These are phyloP conservation scores for Dipus sagitta DNA, from an alignment of 2,797 vertebrate genomes.

Conservation along the genomic window DNA sequence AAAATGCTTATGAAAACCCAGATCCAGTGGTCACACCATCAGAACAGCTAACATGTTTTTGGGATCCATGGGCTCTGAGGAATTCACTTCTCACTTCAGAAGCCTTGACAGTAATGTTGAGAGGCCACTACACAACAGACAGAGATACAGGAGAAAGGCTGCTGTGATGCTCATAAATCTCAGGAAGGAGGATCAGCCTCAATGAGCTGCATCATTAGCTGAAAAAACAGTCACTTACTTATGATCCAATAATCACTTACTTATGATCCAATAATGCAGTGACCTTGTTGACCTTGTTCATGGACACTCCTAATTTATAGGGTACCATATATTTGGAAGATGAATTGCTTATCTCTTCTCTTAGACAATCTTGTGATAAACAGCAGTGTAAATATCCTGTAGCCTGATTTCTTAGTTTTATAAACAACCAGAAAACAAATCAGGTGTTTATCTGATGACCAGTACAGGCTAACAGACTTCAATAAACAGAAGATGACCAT, in stretches of 20 bases:
- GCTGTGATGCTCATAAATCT: background rate
- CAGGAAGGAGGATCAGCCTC: constrained; percentile 7
- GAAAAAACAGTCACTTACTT: constrained; percentile 37
- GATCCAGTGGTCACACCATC: background rate
- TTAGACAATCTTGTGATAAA: constrained; percentile 64
- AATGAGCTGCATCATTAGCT: background rate
- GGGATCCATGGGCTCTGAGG: background rate
- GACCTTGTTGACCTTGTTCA: background rate
- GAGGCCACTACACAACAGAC: background rate
- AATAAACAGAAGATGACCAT: constrained; percentile 72
- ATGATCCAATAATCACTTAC: constrained; percentile 7
- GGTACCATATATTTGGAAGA: background rate
- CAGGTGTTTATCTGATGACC: constrained; percentile 73
- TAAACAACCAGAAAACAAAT: constrained; percentile 76
- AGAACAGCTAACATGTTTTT: background rate
- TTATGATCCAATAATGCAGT: constrained; percentile 11
- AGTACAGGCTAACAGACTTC: constrained; percentile 70
- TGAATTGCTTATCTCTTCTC: background rate
- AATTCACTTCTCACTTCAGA: background rate
- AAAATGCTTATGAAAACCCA: background rate
- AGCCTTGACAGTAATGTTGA: background rate
- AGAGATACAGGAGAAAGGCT: background rate
- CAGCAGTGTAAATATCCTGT: constrained; percentile 69
- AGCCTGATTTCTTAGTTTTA: constrained; percentile 66
- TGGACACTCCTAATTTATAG: background rate